These are phyloP conservation scores for Gymnocypris eckloni DNA, from an alignment of 2,797 vertebrate genomes.

Conservation along the genomic window DNA sequence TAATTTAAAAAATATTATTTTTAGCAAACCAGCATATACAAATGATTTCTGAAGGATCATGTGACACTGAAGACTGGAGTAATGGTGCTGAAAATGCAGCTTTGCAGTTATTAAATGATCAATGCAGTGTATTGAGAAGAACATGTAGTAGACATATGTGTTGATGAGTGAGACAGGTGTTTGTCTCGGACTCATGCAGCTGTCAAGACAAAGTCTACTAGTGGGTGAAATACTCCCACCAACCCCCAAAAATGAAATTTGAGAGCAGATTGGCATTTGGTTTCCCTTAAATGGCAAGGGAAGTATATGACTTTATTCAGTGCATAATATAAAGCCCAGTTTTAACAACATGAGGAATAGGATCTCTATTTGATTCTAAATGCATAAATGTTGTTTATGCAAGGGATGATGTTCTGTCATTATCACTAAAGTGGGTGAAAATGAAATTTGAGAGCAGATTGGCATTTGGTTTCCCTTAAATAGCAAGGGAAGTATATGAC, in stretches of 20 bases:
- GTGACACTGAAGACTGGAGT: background rate
- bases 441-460: constrained; percentile 48
- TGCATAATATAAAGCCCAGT: background rate
- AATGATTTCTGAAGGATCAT: background rate
- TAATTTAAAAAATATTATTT: background rate
- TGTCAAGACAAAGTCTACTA: background rate
- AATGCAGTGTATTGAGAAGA: background rate
- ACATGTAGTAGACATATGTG: constrained; percentile 50
- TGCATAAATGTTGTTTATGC: too few relatives aligned
- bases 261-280: constrained; percentile 31
- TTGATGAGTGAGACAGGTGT: constrained; percentile 70
- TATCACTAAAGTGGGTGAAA: background rate
- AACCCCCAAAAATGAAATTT: constrained; percentile 37
- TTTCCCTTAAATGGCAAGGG: background rate
- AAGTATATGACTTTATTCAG: background rate
- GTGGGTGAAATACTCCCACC: background rate
- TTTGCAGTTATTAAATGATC: background rate
- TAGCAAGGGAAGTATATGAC: background rate
- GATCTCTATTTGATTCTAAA: background rate
- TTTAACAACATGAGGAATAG: constrained; percentile 21
- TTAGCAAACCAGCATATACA: background rate
- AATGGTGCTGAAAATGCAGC: background rate
- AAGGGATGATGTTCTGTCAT: background rate
- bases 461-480: background rate
- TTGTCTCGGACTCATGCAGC: background rate